phyloP scores from a whole-genome alignment of 2,797 vertebrate species.

The Rhyacichthys aspro region DNA sequence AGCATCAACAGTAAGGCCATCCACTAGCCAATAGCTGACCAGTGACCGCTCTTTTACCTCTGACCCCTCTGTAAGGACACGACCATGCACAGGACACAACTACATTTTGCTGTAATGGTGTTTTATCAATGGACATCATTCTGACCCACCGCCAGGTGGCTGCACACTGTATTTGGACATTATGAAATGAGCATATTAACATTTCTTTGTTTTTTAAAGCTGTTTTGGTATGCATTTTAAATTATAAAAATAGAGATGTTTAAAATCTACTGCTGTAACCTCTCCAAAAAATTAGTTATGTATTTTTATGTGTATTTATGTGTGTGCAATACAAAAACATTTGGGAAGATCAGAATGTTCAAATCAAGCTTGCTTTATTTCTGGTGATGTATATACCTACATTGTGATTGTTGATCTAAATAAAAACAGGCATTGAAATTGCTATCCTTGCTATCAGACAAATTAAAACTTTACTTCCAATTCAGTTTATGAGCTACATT shows the following conservation, averaged over 20 bases:
- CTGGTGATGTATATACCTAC: conserved; percentile 83
- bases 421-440: conserved; percentile 70
- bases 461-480: conserved; percentile 76
- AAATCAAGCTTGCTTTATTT: conserved; percentile 83
- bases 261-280: conserved; percentile 75
- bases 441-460: conserved; percentile 78
- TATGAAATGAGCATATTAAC: conserved; percentile 76
- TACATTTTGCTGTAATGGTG: conserved; percentile 76
- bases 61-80: conserved; percentile 67
- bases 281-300: conserved; percentile 74
- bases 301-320: conserved; percentile 83
- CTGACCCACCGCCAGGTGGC: conserved; percentile 67
- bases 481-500: conserved; percentile 77
- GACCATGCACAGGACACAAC: conserved; percentile 76
- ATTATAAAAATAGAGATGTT: conserved; percentile 78
- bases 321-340: conserved; percentile 78
- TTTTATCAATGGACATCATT: conserved; percentile 79
- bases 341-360: conserved; percentile 80
- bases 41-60: conserved; percentile 58
- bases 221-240: conserved; percentile 86
- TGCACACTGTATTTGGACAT: conserved; percentile 77
- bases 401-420: conserved; percentile 80
- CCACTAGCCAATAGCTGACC: conserved; percentile 70
- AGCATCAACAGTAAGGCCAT: conserved; percentile 59
- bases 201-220: conserved; percentile 78